Evolutionary conservation across 2,797 vertebrate genomes (phyloP).

Genomic region (Argentina silus): DNA sequence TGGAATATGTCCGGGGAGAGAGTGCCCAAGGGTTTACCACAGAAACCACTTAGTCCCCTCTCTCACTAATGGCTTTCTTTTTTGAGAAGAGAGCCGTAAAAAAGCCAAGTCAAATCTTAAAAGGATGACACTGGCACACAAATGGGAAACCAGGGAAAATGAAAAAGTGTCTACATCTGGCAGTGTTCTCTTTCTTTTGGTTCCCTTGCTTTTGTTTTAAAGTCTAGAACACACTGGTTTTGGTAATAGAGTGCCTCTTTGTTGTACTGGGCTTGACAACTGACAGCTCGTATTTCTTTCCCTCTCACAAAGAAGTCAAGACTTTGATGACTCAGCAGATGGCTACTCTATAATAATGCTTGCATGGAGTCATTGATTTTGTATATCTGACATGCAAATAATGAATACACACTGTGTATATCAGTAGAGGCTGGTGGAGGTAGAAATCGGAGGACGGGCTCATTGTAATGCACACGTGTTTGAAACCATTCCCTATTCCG

Average conservation of each 20-base stretch:
- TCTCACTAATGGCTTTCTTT: conserved; percentile 76
- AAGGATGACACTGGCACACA: conserved; percentile 53
- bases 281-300: not conserved
- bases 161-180: conserved; percentile 46
- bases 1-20: conserved; percentile 55
- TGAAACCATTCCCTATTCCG: no score
- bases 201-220: conserved; percentile 26
- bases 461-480: no score
- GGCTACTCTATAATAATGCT: not conserved
- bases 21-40: conserved; percentile 72
- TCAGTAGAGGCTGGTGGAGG: no score
- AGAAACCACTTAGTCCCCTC: conserved; percentile 78
- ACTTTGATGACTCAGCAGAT: not conserved
- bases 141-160: conserved; percentile 33
- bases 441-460: no score
- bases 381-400: conserved; percentile 5
- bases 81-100: conserved; percentile 62
- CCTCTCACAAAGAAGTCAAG: not conserved
- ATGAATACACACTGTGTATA: conserved; percentile 5
- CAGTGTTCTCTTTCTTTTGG: conserved; percentile 15
- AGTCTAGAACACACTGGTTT: not conserved
- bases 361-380: not conserved
- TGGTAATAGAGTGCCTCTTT: not conserved
- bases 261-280: not conserved
- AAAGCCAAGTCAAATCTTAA: conserved; percentile 60